Evolutionary conservation across 2,113 vertebrate genomes (phyloP).

Genomic region (Chaetops frenatus): DNA sequence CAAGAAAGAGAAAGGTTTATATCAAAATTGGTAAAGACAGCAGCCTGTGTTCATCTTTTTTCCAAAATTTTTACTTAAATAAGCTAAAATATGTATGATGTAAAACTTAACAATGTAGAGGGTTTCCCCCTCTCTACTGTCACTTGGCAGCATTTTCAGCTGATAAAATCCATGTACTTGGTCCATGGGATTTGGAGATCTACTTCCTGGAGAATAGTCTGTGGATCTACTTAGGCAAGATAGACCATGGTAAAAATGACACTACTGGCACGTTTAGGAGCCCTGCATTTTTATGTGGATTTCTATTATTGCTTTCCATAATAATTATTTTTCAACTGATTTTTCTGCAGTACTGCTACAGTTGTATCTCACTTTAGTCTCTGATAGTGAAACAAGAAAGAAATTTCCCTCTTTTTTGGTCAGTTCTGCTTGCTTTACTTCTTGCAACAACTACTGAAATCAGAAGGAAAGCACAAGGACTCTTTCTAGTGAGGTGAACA

Average conservation of each 20-base stretch:
- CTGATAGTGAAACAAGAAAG: background rate
- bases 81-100: background rate
- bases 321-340: background rate
- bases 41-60: background rate
- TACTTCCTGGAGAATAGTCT: background rate
- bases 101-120: background rate
- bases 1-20: background rate
- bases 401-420: background rate
- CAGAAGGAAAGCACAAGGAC: background rate
- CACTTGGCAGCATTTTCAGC: background rate
- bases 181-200: background rate
- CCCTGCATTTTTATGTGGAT: background rate
- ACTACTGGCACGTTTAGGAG: background rate
- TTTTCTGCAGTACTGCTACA: background rate
- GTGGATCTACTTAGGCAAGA: background rate
- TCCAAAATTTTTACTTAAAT: background rate
- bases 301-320: background rate
- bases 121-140: background rate
- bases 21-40: background rate
- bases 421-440: background rate
- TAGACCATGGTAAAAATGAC: background rate
- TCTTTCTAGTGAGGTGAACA: background rate
- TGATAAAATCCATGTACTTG: background rate
- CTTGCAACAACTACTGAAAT: background rate
- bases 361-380: background rate